Evolutionary conservation across 2,888 invertebrate genomes (phyloP), one percentile per base, ranked within the genome.

Genomic region (Drosophila pseudotalamancana): DNA sequence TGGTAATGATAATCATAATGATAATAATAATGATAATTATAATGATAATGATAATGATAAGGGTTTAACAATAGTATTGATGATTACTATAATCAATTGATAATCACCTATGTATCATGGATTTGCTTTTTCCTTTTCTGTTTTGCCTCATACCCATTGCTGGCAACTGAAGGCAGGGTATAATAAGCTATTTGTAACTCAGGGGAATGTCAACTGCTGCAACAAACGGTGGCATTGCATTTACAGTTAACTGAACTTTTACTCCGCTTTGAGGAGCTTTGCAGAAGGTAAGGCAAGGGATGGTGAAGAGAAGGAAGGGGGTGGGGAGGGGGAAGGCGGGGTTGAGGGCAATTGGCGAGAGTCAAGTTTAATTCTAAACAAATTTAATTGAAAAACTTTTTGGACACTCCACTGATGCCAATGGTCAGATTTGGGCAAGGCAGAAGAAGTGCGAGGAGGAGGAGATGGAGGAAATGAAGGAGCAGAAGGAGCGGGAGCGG

Each of bases 331-430:
- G 29, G 18, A 11, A 46, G 51, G 63, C 9, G 25, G 9, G 25
- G 25, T 8, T 25, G 25, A 23, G 45, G 31, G 14, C 31, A 46
- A 66, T 77, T 66, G 73, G 55, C 66, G 53, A 68, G 45, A 57
- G 76, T 69, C 72, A 80, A 82, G 81, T 80, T 81, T 78, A 82
- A 82, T 84, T 82, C 85, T 85, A 85, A 85, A 79, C 77, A 83
- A 85, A 83, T 85, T 83, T 82, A 83, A 83, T 83, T 83, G 83
- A 85, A 83, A 83, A 83, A 83, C 80, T 83, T 85, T 83, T 51
- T 25, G 56, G 51, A 67, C 62, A 73, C 60, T 67, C 56, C 51
- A 53, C 63, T 51, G 74, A 70, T 71, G 85, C 18, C 76, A 66
- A 72, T 72, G 79, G 81, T 76, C 74, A 74, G 79, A 73, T 84